Conservation (phyloP, 2,888 invertebrate genomes). For the Drosophila monieri region DNA sequence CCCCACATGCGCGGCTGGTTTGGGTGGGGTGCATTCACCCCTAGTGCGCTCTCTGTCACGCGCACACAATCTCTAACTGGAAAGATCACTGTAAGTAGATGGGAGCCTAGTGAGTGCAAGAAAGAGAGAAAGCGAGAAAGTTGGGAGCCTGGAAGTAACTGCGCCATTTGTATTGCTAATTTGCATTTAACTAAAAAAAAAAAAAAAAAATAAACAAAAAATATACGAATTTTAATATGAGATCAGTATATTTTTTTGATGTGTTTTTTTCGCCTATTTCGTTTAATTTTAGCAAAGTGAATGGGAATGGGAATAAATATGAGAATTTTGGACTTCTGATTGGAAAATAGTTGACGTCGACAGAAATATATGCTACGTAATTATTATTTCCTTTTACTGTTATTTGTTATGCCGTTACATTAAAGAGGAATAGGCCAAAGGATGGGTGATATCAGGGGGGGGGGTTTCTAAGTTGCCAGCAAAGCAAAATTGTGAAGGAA, state of each 20-base stretch:
- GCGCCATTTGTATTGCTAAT: constrained; percentile 39
- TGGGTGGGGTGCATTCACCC: constrained; percentile 54
- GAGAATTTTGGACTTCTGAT: not conserved
- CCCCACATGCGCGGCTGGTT: not conserved
- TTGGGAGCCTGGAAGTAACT: constrained; percentile 8
- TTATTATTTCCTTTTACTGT: constrained; percentile 30
- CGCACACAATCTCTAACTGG: constrained; percentile 18
- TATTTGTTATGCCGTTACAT: no score
- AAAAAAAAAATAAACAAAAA: not conserved
- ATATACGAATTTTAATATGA: not conserved
- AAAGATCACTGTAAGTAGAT: constrained; percentile 29
- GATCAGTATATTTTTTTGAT: not conserved
- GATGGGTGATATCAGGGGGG: not conserved
- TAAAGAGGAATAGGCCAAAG: constrained; percentile 24
- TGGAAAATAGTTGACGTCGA: constrained; percentile 24
- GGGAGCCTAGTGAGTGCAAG: not conserved
- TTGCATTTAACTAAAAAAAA: constrained; percentile 20
- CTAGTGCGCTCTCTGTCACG: not conserved
- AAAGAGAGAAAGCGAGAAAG: not conserved
- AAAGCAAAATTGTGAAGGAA: constrained; percentile 45
- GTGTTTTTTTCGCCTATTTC: not conserved
- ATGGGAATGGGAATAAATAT: not conserved
- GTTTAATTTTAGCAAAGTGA: constrained; percentile 1
- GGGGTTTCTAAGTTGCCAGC: constrained; percentile 45
- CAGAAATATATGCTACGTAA: constrained; percentile 31